Base-by-base conservation (phyloP, 2,113 vertebrate genomes). In the Thermophis baileyi region DNA sequence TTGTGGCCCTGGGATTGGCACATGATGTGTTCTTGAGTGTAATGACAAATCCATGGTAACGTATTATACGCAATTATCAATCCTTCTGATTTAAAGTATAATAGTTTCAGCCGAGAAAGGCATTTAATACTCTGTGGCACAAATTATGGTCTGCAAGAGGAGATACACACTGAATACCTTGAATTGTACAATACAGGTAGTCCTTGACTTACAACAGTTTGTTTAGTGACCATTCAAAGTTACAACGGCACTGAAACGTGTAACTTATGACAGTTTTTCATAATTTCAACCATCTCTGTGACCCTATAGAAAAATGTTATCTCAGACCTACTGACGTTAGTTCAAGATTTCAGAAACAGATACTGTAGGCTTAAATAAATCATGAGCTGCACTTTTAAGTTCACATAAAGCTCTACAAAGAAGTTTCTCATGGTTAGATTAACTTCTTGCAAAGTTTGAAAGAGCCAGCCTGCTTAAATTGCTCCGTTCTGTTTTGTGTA, bases 201-300 rank as follows among this genome's bases (percentile, higher is more conserved):
- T 24, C 54, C 54, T 25, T 8, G 6, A 25, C 7, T 8, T 54
- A 54, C 53, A 55, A 55, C 4, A 24, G 20, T 55, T 24, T 1
- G 5, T 2, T 55, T 55, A 24, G 20, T 55, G 54, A 24, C 6
- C 5, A 1, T 24, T 27, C 25, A 60, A 30, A 60, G 57, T 60
- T 60, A 60, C 0, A 3, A 60, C 3, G 1, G 25, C 9, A 11
- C 25, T 1, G 0, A 0, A 60, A 60, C 9, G 0, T 11, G 25
- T 24, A 1, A 60, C 3, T 60, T 27, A 27, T 3, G 24, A 57
- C 7, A 2, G 2, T 60, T 60, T 60, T 60, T 60, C 57, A 60
- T 27, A 12, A 11, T 60, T 30, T 11, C 3, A 27, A 60, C 25
- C 25, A 9, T 6, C 53, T 22, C 54, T 6, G 1, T 24, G 54